Conservation (phyloP, 2,113 vertebrate species). For the Cranoglanis bouderius region DNA sequence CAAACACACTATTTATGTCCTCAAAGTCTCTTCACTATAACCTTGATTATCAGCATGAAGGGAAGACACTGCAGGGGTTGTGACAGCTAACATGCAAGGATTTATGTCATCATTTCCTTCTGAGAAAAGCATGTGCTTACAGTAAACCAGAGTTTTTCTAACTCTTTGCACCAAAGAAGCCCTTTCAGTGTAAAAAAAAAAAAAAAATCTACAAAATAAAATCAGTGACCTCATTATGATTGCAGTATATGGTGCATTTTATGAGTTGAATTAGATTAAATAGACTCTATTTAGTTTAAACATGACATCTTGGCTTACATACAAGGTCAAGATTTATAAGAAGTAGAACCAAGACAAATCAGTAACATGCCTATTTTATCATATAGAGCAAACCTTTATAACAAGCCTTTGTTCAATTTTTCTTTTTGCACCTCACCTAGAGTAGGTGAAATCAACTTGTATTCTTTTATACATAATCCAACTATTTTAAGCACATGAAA, state of each 20-base stretch:
- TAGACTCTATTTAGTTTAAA: not conserved
- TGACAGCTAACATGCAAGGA: not conserved
- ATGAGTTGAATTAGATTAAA: not conserved
- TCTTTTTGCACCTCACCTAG: not conserved
- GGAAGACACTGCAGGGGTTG: not conserved
- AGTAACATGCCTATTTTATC: not conserved
- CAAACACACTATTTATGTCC: conserved; percentile 24
- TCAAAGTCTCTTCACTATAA: conserved; percentile 29
- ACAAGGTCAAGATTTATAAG: not conserved
- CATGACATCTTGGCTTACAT: not conserved
- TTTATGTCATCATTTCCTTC: not conserved
- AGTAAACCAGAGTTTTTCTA: not conserved
- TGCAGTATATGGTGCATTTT: not conserved
- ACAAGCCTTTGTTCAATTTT: not conserved
- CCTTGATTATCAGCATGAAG: conserved; percentile 34
- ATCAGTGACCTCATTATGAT: not conserved
- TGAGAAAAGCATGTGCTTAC: not conserved
- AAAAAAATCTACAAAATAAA: not conserved
- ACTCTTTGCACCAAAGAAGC: not conserved
- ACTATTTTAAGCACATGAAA: not conserved
- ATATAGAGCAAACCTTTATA: not conserved
- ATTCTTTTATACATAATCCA: not conserved
- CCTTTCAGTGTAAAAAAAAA: not conserved
- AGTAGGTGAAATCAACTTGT: not conserved
- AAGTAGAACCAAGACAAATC: not conserved